Base-by-base conservation (phyloP, 2,797 vertebrate species). In the Eupleurogrammus muticus region DNA sequence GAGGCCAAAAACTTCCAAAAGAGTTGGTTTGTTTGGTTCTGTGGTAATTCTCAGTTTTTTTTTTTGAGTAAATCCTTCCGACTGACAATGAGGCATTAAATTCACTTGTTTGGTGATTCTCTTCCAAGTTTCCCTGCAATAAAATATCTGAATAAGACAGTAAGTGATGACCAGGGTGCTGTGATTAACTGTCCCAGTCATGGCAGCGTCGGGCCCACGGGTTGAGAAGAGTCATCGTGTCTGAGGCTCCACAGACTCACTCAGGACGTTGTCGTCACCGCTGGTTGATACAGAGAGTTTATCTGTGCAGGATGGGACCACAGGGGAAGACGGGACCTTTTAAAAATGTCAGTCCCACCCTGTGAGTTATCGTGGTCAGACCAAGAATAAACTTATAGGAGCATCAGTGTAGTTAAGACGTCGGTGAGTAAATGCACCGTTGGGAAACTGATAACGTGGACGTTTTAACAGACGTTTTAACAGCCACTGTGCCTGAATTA, bases 221-320 rank as follows among this genome's bases (percentile, higher is more conserved):
- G 48, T 54, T 70, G 36, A 47, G 35, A 62, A 9, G 12, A 38
- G 58, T 72, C 76, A 58, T 55, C 17, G 3, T 36, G 28, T 74
- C n/a, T 77, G 54, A 80, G 14, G 32, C 68, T 66, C 1, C 51
- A 40, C 73, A 73, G 79, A 70, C 58, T 40, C 64, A 38, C 20
- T 52, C 36, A 23, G 59, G 24, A 48, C 4, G 19, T 38, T 32
- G 50, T 70, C 68, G 20, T 70, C 51, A 17, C 21, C 2, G 0
- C 23, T 40, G 66, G 16, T 60, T 13, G 40, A 14, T 40, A 46
- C 9, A 3, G 3, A 19, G 50, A 51, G 47, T 32, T 62, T 51
- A 52, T 35, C 58, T 44, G 46, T 2, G 35, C 38, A 52, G 20
- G 60, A 53, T 23, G 40, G 17, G 49, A 49, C 68, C 50, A 32